Percentiles rank a stretch among this genome's conserved stretches.
Conservation (phyloP, 2,113 vertebrate genomes). For the Paralichthys olivaceus region DNA sequence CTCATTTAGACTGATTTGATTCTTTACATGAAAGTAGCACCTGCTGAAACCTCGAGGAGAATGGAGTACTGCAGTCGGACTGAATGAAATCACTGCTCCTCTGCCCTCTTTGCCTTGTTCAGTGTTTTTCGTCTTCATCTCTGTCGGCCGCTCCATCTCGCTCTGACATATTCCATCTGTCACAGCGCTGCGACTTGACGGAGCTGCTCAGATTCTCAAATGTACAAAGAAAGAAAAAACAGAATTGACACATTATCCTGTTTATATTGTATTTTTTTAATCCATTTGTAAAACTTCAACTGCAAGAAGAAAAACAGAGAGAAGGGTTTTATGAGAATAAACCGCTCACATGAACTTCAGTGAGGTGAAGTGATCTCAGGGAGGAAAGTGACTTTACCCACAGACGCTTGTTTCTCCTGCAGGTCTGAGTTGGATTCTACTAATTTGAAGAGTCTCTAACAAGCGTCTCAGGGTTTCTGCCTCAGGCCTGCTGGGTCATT, state of each 20-base stretch:
- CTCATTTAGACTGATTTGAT: not conserved
- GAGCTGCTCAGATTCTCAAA: not conserved
- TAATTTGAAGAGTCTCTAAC: slow-evolving; percentile 24
- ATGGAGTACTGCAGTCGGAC: not conserved
- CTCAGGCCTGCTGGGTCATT: slow-evolving; percentile 29
- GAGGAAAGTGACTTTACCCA: no score
- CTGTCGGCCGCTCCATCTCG: slow-evolving; percentile 14
- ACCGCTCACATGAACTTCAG: no score
- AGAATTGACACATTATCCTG: no score
- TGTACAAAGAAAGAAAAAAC: no score
- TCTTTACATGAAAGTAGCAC: no score
- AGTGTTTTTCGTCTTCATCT: slow-evolving; percentile 2
- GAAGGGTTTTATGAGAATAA: not conserved
- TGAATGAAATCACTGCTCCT: not conserved
- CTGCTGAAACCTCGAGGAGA: not conserved
- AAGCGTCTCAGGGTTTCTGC: slow-evolving; percentile 12
- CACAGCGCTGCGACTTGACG: slow-evolving; percentile 10
- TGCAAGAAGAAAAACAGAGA: not conserved
- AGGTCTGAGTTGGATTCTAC: not conserved
- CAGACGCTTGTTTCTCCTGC: not conserved
- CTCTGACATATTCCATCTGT: slow-evolving; percentile 40
- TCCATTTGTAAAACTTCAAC: no score
- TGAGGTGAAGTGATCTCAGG: no score
- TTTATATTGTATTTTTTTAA: no score
- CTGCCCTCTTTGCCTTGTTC: not conserved